Conservation (phyloP, 2,888 invertebrate genomes). For the Stratiomys singularior region DNA sequence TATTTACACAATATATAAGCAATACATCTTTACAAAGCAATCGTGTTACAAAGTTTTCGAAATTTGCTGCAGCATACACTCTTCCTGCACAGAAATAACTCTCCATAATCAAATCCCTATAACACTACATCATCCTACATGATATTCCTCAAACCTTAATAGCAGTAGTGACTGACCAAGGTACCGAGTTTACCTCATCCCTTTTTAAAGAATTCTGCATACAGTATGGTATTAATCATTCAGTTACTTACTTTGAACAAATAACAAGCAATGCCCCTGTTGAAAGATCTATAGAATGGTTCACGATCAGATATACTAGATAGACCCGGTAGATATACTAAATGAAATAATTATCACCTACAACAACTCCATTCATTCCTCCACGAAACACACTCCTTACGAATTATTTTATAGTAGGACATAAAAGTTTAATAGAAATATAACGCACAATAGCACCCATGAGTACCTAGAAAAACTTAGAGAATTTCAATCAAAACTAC, state of each 20-base stretch:
- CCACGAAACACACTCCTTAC: slow-evolving; percentile 19
- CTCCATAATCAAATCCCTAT: slow-evolving; percentile 4
- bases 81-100: slow-evolving; percentile 23
- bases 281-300: slow-evolving; percentile 50
- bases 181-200: slow-evolving; percentile 47
- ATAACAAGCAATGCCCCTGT: slow-evolving; percentile 49
- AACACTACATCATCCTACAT: slow-evolving; percentile 21
- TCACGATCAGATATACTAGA: slow-evolving; percentile 38
- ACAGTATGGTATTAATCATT: slow-evolving; percentile 45
- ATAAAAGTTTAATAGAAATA: slow-evolving; percentile 22
- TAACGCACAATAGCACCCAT: neutral
- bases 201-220: too few relatives aligned
- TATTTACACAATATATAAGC: slow-evolving; percentile 28
- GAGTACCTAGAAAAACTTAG: slow-evolving; percentile 34
- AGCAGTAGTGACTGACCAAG: neutral
- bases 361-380: slow-evolving; percentile 39
- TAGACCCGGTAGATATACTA: slow-evolving; percentile 49
- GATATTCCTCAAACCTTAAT: slow-evolving; percentile 26
- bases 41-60: slow-evolving; percentile 44
- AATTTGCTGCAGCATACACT: slow-evolving; percentile 43
- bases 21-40: slow-evolving; percentile 35
- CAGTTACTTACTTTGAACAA: slow-evolving; percentile 49
- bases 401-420: slow-evolving; percentile 28
- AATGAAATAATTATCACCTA: slow-evolving; percentile 46
- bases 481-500: slow-evolving; percentile 6